Evolutionary conservation across 1,140 invertebrate species (phyloP), one percentile per base, ranked within the genome.

Genomic region (Trinorchestia longiramus): DNA sequence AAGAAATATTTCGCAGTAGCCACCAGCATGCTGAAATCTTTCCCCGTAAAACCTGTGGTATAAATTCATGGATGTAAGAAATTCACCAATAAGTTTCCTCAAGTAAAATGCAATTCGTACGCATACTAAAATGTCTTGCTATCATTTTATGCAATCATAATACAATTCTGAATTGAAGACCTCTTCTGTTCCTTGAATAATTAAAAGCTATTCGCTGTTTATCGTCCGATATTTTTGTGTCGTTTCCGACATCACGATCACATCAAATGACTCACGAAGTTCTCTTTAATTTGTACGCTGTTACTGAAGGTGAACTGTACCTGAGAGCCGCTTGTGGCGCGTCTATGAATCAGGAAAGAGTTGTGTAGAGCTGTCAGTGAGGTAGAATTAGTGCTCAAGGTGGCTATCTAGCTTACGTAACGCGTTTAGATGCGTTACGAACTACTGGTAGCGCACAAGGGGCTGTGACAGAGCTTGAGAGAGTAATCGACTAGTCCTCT

Each of bases 361-460:
- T 94, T 94, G 92, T 94, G 92, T 94, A 23, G 92, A 94, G 92
- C 44, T 94, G 92, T 94, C 92, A 94, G 92, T 8, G 15, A n/a
- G 44, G 43, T 42, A 94, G 43, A 94, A 44, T 94, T 94, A 94
- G 92, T 94, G 92, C 92, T 28, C 4, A 40, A 94, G 92, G 41
- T 47, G 44, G 92, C 43, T 94, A 94, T 94, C 92, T 44, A 11
- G 92, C 43, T 94, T 94, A 43, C 92, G 92, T 94, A 94, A 94
- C 92, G 92, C 92, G 88, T 94, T 94, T 43, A 45, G 92, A 94
- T 94, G 92, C 92, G 92, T 94, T 94, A 43, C 92, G 92, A 94
- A 19, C 92, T 94, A 40, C 92, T 45, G 92, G 92, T 94, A 94
- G n/a, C 45, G 92, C 43, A 94, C 92, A 94, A n/a, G 92, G 17